Conservation (phyloP, 2,797 vertebrate species). For the Pygocentrus nattereri region DNA sequence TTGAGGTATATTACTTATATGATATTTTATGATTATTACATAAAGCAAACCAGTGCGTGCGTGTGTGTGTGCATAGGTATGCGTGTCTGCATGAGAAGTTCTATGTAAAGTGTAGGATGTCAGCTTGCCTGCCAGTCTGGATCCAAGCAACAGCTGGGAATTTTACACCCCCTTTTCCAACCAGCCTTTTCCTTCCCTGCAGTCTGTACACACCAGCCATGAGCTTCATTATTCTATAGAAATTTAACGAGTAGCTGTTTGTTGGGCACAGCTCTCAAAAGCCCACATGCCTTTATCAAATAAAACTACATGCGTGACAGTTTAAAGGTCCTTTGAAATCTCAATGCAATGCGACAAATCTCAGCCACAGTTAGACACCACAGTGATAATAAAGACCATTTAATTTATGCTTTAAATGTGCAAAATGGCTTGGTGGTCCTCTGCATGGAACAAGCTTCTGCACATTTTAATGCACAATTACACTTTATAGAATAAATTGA, state of each 20-base stretch:
- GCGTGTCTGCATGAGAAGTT: neutral
- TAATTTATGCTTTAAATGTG: constrained; percentile 18
- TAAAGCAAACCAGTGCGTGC: constrained; percentile 13
- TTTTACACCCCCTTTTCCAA: constrained; percentile 43
- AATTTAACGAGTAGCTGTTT: constrained; percentile 41
- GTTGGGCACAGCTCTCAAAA: neutral
- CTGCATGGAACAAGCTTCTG: no score
- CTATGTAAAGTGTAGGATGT: constrained; percentile 28
- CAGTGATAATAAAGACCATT: constrained; percentile 20
- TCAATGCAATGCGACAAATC: constrained; percentile 21
- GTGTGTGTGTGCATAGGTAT: constrained; percentile 5
- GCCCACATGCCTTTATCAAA: constrained; percentile 42
- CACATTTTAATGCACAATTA: no score
- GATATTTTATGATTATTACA: no score
- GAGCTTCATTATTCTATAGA: constrained; percentile 28
- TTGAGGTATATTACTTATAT: no score
- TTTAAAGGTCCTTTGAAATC: constrained; percentile 44
- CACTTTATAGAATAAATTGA: no score
- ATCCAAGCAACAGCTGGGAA: constrained; percentile 67
- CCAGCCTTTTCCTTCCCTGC: constrained; percentile 1
- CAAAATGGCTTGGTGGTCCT: constrained; percentile 21
- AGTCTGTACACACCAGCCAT: constrained; percentile 13
- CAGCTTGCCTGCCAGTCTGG: constrained; percentile 44
- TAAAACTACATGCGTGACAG: constrained; percentile 29
- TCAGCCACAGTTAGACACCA: constrained; percentile 35